phyloP scores from a whole-genome alignment of 2,797 vertebrate species.

The Pseudotriccus pelzelni region DNA sequence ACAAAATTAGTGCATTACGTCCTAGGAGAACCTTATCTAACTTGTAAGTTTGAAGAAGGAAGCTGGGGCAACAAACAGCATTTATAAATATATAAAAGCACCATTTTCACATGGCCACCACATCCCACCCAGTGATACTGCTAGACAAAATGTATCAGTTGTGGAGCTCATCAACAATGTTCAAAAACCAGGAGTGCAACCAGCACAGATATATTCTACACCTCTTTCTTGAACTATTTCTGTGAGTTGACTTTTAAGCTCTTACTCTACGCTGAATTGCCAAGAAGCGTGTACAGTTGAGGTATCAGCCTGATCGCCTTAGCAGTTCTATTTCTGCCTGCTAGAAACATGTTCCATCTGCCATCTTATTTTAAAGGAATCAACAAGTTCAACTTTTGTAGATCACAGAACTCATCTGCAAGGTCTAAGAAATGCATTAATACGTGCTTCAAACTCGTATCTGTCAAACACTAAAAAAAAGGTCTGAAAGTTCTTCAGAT shows the following conservation, averaged over 20 bases:
- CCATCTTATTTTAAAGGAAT: not conserved
- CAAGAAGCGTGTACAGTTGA: not conserved
- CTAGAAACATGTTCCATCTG: slow-evolving; percentile 8
- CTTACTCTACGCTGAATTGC: not conserved
- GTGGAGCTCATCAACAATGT: not conserved
- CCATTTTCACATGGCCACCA: not conserved
- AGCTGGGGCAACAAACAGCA: not conserved
- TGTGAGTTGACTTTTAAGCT: slow-evolving; percentile 1
- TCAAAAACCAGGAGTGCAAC: not conserved
- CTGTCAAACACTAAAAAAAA: not conserved
- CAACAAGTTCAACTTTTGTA: not conserved
- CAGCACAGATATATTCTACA: not conserved
- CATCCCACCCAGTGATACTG: fast-evolving
- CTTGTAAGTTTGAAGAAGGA: not conserved
- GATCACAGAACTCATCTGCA: not conserved
- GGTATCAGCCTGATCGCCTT: not conserved
- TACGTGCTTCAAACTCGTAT: not conserved
- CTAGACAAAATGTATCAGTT: not conserved
- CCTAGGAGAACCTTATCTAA: slow-evolving; percentile 14
- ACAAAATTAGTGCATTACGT: not conserved
- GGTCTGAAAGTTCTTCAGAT: not conserved
- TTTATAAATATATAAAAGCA: not conserved
- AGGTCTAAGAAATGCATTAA: not conserved
- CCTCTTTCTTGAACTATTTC: not conserved
- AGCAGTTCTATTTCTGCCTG: slow-evolving; percentile 1